phyloP scores from a whole-genome alignment of 1,140 invertebrate species.

The Episyrphus balteatus region DNA sequence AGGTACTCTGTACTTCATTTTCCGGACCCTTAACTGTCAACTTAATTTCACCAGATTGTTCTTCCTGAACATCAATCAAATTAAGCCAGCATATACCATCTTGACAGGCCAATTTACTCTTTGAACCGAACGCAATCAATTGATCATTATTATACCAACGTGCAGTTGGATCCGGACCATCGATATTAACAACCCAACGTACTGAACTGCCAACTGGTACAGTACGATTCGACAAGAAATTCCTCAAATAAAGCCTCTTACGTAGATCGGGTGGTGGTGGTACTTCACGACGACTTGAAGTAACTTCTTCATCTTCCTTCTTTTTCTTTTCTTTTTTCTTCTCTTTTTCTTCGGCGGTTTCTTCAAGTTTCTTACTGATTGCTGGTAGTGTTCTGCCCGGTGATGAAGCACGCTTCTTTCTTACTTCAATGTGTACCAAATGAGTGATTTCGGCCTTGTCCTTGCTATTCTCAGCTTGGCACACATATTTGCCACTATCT shows the following conservation, averaged over 20 bases:
- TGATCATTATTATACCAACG: constrained; percentile 57
- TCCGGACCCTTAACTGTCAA: constrained; percentile 49
- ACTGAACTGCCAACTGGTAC: constrained; percentile 50
- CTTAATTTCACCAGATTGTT: constrained; percentile 50
- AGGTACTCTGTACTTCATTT: constrained; percentile 32
- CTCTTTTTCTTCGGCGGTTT: constrained; percentile 14
- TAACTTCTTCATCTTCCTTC: constrained; percentile 12
- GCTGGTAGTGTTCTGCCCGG: constrained; percentile 22
- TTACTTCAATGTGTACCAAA: constrained; percentile 25
- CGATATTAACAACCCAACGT: constrained; percentile 61
- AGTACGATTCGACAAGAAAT: constrained; percentile 53
- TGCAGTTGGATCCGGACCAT: constrained; percentile 59
- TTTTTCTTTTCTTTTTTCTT: constrained; percentile 22
- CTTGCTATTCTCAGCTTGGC: constrained; percentile 47
- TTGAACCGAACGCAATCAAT: constrained; percentile 34
- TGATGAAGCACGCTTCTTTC: constrained; percentile 17
- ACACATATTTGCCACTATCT: constrained; percentile 65
- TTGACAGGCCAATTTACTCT: constrained; percentile 40
- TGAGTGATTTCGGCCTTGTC: constrained; percentile 32
- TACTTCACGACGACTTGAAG: constrained; percentile 17
- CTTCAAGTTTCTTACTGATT: constrained; percentile 10
- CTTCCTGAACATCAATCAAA: constrained; percentile 41
- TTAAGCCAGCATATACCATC: constrained; percentile 55
- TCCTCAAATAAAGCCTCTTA: constrained; percentile 59
- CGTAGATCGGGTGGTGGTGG: constrained; percentile 36